phyloP scores from a whole-genome alignment of 2,113 vertebrate species.

The Callithrix jacchus region DNA sequence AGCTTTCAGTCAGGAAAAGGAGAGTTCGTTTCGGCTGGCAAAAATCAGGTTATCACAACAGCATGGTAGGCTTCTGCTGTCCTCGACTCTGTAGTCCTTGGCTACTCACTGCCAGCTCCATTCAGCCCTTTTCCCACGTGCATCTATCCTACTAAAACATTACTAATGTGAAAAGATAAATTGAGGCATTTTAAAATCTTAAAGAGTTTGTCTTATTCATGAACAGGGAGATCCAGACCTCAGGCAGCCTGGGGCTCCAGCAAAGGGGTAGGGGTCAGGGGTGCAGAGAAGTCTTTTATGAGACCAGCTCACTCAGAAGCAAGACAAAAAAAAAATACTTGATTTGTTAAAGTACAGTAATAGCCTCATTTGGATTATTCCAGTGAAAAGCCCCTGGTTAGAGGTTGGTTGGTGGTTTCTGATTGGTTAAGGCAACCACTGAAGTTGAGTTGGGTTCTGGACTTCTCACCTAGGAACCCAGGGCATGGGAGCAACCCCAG shows the following conservation, averaged over 20 bases:
- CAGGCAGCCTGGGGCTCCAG: background rate
- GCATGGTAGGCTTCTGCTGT: background rate
- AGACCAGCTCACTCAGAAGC: background rate
- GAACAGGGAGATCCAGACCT: background rate
- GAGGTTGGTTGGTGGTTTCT: background rate
- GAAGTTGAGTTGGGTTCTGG: background rate
- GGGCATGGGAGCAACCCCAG: background rate
- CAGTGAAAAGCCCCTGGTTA: background rate
- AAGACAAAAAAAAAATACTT: background rate
- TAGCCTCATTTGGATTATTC: background rate
- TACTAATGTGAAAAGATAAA: background rate
- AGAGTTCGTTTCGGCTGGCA: too few relatives aligned
- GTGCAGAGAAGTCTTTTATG: background rate
- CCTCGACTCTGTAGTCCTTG: background rate
- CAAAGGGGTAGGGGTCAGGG: too few relatives aligned
- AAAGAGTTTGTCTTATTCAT: background rate
- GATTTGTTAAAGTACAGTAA: background rate
- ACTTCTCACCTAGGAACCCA: background rate
- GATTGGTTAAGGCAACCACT: background rate
- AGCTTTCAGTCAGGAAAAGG: too few relatives aligned
- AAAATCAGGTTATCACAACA: too few relatives aligned
- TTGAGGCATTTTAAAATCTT: background rate
- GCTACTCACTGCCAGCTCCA: background rate
- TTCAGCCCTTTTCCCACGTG: rapidly evolving
- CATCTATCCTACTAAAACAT: background rate